phyloP scores from a whole-genome alignment of 2,797 vertebrate genomes.

The Hydrophis major region DNA sequence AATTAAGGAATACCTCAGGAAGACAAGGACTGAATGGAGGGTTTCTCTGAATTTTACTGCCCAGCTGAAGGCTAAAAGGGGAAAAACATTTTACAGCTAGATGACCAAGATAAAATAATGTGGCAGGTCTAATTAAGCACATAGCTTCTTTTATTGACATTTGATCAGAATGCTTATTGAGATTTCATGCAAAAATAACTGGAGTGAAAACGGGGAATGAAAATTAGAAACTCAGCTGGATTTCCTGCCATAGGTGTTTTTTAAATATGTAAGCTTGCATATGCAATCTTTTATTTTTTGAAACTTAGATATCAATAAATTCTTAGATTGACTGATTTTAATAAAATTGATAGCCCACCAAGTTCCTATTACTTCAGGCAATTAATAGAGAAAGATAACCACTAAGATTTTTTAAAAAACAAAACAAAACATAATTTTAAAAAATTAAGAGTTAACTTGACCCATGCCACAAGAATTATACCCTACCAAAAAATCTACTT shows the following conservation, averaged over 20 bases:
- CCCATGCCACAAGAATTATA: not conserved
- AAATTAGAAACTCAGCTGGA: not conserved
- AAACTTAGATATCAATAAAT: not conserved
- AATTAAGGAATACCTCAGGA: conserved; percentile 39
- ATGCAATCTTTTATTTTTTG: not conserved
- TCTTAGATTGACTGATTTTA: not conserved
- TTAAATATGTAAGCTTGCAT: not conserved
- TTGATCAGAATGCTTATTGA: conserved; percentile 49
- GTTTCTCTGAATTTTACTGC: conserved; percentile 52
- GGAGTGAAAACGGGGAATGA: not conserved
- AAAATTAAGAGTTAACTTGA: not conserved
- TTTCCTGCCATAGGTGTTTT: not conserved
- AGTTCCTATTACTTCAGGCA: not conserved
- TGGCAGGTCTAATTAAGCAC: conserved; percentile 46
- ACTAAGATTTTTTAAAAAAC: not conserved
- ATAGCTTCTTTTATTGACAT: conserved; percentile 47
- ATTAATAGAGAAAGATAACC: not conserved
- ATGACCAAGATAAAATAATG: conserved; percentile 22
- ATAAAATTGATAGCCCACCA: not conserved
- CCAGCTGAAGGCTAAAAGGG: conserved; percentile 53
- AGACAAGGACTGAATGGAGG: conserved; percentile 8
- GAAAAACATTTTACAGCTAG: conserved; percentile 37
- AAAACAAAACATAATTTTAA: not conserved
- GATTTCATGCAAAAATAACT: not conserved
- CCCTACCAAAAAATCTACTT: not conserved